Base-by-base conservation (phyloP, 2,113 vertebrate species). In the Hippocampus comes region DNA sequence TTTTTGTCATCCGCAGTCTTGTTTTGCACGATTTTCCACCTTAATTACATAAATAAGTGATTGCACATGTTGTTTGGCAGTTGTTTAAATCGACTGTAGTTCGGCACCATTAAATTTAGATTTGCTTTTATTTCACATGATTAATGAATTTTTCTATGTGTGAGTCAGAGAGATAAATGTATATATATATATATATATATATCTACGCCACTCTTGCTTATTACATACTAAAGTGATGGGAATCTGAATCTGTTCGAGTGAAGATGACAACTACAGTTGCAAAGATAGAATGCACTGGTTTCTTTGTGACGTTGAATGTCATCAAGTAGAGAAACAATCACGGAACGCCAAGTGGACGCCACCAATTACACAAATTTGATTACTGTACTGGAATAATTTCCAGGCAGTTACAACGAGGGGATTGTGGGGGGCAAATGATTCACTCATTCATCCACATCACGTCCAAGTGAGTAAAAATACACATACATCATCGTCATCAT, bases 321-420 rank as follows among this genome's bases (percentile, higher is more conserved):
- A 23, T 25, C 55, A 57, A 34, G 55, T 23, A 3, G n/a, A 57
- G 10, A 57, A 57, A 57, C 21, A 57, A 25, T 57, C 11, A 1
- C 21, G 34, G 66, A 30, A 77, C 20, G 59, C 67, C 76, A 56
- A 46, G 74, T 56, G 68, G 75, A 79, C 42, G 69, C 74, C 84
- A 71, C n/a, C 38, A 63, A 68, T 79, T 73, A 76, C 59, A 60
- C 57, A 67, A 78, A 82, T 51, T 41, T 20, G 42, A 81, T 81
- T 79, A 82, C 53, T 51, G 18, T 51, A 51, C 18, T 51, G 49
- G 17, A 51, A 75, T 82, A 46, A 71, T 76, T 84, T 81, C 73
- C 78, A 79, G 80, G 74, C 68, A 78, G 49, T 20, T 20, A 41
- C 4, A n/a, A 8, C 38, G 55, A 38, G 57, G 61, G 9, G 23